Conservation (phyloP, 2,113 vertebrate species). For the Dunckerocampus dactyliophorus region DNA sequence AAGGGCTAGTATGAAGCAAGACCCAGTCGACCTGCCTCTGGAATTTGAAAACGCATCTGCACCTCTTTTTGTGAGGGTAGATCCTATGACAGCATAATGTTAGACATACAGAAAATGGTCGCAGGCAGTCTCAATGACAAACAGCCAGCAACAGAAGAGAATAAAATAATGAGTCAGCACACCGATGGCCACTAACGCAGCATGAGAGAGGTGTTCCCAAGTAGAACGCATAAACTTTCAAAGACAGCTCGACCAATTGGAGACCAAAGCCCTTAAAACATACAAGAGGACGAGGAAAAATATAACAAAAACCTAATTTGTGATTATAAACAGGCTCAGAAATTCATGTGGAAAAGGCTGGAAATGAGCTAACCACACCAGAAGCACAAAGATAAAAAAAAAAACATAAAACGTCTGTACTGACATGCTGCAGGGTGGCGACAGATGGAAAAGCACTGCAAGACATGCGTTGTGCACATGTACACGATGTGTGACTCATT, state of each 20-base stretch:
- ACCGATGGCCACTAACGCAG: background rate
- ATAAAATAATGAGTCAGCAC: background rate
- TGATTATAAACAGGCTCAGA: conserved; percentile 32
- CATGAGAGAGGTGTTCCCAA: background rate
- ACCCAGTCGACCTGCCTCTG: conserved; percentile 41
- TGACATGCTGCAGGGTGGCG: conserved; percentile 27
- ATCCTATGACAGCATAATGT: conserved; percentile 18
- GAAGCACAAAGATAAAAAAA: conserved; percentile 47
- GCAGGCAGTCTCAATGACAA: conserved; percentile 1
- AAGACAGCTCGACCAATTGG: too few species aligned
- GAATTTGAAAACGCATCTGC: conserved; percentile 45
- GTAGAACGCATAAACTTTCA: too few species aligned
- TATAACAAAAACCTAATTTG: background rate
- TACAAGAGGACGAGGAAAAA: background rate
- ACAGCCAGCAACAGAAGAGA: conserved; percentile 1
- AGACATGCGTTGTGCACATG: conserved; percentile 28
- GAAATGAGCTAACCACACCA: conserved; percentile 46
- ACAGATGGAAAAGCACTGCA: conserved; percentile 45
- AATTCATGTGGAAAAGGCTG: conserved; percentile 29
- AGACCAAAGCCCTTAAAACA: too few species aligned
- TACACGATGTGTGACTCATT: conserved; percentile 54
- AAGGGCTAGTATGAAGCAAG: conserved; percentile 22
- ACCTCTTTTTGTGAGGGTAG: conserved; percentile 16
- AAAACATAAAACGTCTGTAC: conserved; percentile 41
- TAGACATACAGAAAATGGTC: background rate